Evolutionary conservation across 2,888 invertebrate species (phyloP).

Genomic region (Corbicula japonica): DNA sequence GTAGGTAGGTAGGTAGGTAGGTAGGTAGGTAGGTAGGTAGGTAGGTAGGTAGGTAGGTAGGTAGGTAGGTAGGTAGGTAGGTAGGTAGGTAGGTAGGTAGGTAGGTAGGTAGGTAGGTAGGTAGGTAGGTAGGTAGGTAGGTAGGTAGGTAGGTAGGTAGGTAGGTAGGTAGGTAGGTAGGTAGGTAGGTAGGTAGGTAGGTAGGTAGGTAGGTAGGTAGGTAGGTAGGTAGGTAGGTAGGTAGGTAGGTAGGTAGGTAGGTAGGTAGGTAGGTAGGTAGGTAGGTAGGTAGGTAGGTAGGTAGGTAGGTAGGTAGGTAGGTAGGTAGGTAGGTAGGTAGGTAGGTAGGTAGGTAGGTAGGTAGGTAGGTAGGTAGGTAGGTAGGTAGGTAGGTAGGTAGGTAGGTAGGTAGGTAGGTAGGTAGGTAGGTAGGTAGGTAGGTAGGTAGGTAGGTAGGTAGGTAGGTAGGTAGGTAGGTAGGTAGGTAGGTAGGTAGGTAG

Average conservation of each 20-base stretch:
- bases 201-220: conserved; percentile 4
- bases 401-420: conserved; percentile 4
- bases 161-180: conserved; percentile 4
- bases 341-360: conserved; percentile 4
- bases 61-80: conserved; percentile 4
- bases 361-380: conserved; percentile 4
- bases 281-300: conserved; percentile 4
- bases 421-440: conserved; percentile 4
- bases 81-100: conserved; percentile 4
- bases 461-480: conserved; percentile 4
- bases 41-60: conserved; percentile 4
- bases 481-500: conserved; percentile 4
- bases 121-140: conserved; percentile 4
- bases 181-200: conserved; percentile 4
- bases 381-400: conserved; percentile 4
- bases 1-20: conserved; percentile 4
- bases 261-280: conserved; percentile 4
- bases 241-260: conserved; percentile 4
- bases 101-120: conserved; percentile 4
- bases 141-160: conserved; percentile 4
- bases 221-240: conserved; percentile 4
- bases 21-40: conserved; percentile 4
- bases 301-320: conserved; percentile 4
- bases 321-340: conserved; percentile 4
- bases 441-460: conserved; percentile 4